Conservation (phyloP, 2,113 vertebrate species). For the Nothocercus julius region DNA sequence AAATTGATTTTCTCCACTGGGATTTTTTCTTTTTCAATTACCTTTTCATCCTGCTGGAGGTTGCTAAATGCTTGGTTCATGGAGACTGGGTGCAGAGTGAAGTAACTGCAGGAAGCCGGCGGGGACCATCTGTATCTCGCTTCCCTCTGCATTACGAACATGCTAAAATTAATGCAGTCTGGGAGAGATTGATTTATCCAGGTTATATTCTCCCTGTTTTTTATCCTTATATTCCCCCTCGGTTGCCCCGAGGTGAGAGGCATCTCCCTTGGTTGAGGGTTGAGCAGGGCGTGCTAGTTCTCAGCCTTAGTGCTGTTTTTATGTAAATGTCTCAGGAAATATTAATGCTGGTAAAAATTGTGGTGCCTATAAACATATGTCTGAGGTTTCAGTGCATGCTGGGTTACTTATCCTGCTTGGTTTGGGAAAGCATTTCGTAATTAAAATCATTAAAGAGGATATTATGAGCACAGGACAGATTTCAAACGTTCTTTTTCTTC, state of each 20-base stretch:
- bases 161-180: neutral
- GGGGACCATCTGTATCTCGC: neutral
- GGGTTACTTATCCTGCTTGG: neutral
- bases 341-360: neutral
- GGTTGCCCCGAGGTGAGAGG: neutral
- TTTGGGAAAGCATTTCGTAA: slow-evolving; percentile 16
- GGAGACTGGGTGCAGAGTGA: neutral
- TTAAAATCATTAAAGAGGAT: slow-evolving; percentile 42
- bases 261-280: neutral
- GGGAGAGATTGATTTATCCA: neutral
- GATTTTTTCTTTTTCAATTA: neutral
- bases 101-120: neutral
- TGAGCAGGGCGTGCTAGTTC: neutral
- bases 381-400: neutral
- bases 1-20: neutral
- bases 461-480: neutral
- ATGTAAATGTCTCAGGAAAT: neutral
- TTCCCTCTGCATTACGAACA: neutral
- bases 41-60: neutral
- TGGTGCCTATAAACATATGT: neutral
- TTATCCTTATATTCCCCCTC: neutral
- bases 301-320: neutral
- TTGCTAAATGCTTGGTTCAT: neutral
- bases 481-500: neutral
- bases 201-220: neutral